Conservation (phyloP, 2,797 vertebrate genomes). For the Enteromius radiatus region DNA sequence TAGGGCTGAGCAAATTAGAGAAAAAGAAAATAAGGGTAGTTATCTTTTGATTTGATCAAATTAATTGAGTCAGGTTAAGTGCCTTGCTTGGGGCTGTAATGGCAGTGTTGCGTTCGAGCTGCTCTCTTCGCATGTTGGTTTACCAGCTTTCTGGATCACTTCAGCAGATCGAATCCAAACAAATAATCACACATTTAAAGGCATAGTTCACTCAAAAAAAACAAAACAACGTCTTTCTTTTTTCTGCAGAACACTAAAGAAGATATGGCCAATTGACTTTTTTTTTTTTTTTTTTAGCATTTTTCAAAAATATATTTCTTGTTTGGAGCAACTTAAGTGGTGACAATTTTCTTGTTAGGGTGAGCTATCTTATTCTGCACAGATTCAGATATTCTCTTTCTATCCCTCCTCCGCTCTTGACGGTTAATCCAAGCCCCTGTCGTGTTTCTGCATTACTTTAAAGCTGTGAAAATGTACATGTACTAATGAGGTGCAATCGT, state of each 20-base stretch:
- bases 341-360: not conserved
- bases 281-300: not conserved
- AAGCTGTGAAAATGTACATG: slow-evolving; percentile 60
- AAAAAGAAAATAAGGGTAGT: no score
- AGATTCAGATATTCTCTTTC: slow-evolving; percentile 9
- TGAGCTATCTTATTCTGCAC: not conserved
- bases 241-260: not conserved
- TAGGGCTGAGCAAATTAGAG: not conserved
- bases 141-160: not conserved
- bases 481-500: slow-evolving; percentile 58
- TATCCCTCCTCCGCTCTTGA: not conserved
- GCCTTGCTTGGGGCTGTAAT: slow-evolving; percentile 20
- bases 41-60: not conserved
- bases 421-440: slow-evolving; percentile 26
- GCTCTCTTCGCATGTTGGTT: not conserved
- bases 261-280: not conserved
- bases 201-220: not conserved
- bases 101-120: not conserved
- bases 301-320: not conserved
- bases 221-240: not conserved
- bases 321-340: no score
- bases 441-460: slow-evolving; percentile 53
- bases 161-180: not conserved
- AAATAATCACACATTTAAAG: not conserved
- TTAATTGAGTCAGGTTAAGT: not conserved